Conservation (phyloP, 2,888 invertebrate genomes). For the Leptinotarsa haldemani region DNA sequence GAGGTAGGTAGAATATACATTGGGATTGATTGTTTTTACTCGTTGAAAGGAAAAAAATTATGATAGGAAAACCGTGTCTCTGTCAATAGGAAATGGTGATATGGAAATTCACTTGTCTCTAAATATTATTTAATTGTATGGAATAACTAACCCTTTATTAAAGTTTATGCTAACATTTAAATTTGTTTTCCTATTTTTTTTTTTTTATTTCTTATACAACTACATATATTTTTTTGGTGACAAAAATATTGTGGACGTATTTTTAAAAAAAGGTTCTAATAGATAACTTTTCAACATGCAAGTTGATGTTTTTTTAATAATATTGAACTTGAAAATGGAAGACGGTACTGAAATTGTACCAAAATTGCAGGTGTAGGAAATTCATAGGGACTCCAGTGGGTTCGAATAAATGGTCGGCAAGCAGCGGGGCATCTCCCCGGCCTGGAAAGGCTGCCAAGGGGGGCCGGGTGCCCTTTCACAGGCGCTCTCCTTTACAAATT, state of each 20-base stretch:
- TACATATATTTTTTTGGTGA: too few species aligned
- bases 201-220: too few species aligned
- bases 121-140: too few species aligned
- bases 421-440: conserved; percentile 60
- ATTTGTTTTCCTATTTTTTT: neutral
- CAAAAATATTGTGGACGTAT: too few species aligned
- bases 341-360: conserved; percentile 31
- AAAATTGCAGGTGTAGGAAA: conserved; percentile 65
- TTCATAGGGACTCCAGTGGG: conserved; percentile 54
- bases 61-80: neutral
- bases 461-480: conserved; percentile 73
- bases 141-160: too few species aligned
- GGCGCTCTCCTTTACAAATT: conserved; percentile 67
- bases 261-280: too few species aligned
- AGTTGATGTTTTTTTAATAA: too few species aligned
- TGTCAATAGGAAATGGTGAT: neutral
- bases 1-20: too few species aligned
- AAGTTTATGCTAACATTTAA: neutral
- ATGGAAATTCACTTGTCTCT: neutral
- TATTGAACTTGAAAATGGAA: neutral
- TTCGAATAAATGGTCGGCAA: conserved; percentile 44
- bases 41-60: too few species aligned
- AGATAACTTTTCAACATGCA: too few species aligned
- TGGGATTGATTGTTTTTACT: too few species aligned
- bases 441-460: conserved; percentile 66